A percentile compares a stretch with the other conserved stretches of the same genome.
Conservation (phyloP, 2,888 invertebrate genomes). For the Nezara viridula region DNA sequence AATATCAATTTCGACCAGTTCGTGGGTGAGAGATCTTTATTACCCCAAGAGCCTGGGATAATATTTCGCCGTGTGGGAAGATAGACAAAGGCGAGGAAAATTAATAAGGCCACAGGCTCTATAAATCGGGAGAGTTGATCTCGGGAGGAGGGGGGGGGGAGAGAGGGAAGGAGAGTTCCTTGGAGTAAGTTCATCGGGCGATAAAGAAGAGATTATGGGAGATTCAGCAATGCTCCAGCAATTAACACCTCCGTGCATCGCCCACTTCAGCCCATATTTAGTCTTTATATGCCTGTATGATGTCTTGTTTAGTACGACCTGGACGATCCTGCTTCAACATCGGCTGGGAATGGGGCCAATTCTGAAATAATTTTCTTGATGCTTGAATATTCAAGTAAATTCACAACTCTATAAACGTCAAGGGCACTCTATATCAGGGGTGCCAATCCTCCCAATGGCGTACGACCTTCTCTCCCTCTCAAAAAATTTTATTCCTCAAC, state of each 20-base stretch:
- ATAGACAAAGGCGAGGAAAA: conserved; percentile 23
- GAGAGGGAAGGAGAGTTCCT: background rate
- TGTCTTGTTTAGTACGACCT: conserved; percentile 46
- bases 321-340: background rate
- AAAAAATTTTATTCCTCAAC: too few relatives aligned
- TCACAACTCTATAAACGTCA: background rate
- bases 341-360: background rate
- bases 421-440: too few relatives aligned
- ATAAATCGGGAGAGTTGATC: conserved; percentile 25
- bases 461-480: too few relatives aligned
- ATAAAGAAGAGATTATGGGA: conserved; percentile 49
- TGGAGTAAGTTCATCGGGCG: conserved; percentile 11
- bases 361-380: background rate
- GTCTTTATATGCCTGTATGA: conserved; percentile 37
- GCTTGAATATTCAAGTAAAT: background rate
- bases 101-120: background rate
- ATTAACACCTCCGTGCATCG: conserved; percentile 37
- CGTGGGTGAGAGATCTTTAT: background rate
- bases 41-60: background rate
- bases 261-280: background rate
- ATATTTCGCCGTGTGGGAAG: conserved; percentile 22
- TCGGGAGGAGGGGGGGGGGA: background rate
- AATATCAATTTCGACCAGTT: conserved; percentile 26
- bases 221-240: conserved; percentile 22
- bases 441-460: too few relatives aligned